A percentile compares a stretch with the other conserved stretches of the same genome.
These are phyloP conservation scores for Linepithema humile DNA, from an alignment of 1,140 invertebrate genomes.

Conservation along the genomic window DNA sequence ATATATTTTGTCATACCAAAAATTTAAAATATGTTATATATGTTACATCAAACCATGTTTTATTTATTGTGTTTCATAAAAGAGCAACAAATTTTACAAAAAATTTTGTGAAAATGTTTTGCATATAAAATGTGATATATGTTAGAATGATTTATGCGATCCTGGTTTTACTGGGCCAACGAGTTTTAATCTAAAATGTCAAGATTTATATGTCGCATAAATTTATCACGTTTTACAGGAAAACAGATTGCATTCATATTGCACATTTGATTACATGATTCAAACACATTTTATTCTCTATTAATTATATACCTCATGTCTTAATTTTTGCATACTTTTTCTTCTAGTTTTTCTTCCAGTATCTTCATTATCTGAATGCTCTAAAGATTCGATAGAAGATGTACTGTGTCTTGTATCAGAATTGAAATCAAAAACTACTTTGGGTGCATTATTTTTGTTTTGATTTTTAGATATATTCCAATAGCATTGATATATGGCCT, in stretches of 20 bases:
- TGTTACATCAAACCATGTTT: background rate
- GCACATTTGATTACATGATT: background rate
- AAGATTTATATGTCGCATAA: background rate
- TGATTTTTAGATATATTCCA: background rate
- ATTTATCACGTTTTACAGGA: background rate
- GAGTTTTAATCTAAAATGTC: constrained; percentile 63
- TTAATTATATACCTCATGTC: constrained; percentile 37
- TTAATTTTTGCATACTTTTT: constrained; percentile 19
- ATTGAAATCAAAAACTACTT: constrained; percentile 55
- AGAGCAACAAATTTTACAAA: too few relatives aligned
- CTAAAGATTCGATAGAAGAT: constrained; percentile 70
- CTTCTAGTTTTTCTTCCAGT: background rate
- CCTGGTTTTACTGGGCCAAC: constrained; percentile 59
- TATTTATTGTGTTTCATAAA: constrained; percentile 7
- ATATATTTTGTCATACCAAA: background rate
- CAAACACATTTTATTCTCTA: background rate
- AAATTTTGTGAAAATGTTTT: background rate
- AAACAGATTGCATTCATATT: background rate
- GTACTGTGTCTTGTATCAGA: constrained; percentile 61
- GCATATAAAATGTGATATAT: background rate
- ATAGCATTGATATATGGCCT: constrained; percentile 55
- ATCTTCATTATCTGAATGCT: constrained; percentile 67
- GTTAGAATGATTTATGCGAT: background rate
- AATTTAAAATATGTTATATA: background rate
- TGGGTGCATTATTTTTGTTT: background rate